Evolutionary conservation across 1,140 invertebrate genomes (phyloP), one percentile per base, ranked within the genome.

Genomic region (Papilio xuthus): DNA sequence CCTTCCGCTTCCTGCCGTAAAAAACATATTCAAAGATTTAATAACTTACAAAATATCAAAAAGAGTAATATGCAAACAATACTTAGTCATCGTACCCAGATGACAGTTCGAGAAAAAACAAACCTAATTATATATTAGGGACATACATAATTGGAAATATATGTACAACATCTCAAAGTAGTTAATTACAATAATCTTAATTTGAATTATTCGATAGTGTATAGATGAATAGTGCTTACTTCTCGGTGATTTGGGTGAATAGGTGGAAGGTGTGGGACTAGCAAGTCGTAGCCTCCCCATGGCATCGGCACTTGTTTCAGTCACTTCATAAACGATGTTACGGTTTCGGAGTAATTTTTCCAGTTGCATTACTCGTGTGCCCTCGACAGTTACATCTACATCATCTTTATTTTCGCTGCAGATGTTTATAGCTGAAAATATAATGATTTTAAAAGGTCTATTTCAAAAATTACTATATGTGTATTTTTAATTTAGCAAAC

Each of bases 361-460:
- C 18, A 93, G 75, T 75, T 92, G 88, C 78, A 88, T 83, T 9
- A 77, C 74, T 26, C 89, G 78, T 4, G 76, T 84, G 0, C 85
- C 87, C 15, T 91, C 89, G 47, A 93, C 88, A 80, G 89, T 83
- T 13, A 93, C 78, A 26, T 92, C 85, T 84, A 92, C 88, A 9
- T 75, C 72, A 44, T 60, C 83, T 2, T 81, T 71, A 69, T 78
- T 47, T 67, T 89, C 89, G 67, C 85, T 86, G 78, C 79, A 86
- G 23, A 93, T 92, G 53, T 81, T 88, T 81, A 93, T 89, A 47
- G 92, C 92, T 93, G 74, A 0, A 86, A 86, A 72, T 75, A 63
- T 69, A 28, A 80, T 67, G n/a, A 50, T 13, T 67, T 47, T 73
- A 1, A 10, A 60, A 37, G 42, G 42, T 10, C 47, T 18, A 13